Evolutionary conservation across 2,888 invertebrate species (phyloP), one percentile per base, ranked within the genome.

Genomic region (Athrips mouffetella): DNA sequence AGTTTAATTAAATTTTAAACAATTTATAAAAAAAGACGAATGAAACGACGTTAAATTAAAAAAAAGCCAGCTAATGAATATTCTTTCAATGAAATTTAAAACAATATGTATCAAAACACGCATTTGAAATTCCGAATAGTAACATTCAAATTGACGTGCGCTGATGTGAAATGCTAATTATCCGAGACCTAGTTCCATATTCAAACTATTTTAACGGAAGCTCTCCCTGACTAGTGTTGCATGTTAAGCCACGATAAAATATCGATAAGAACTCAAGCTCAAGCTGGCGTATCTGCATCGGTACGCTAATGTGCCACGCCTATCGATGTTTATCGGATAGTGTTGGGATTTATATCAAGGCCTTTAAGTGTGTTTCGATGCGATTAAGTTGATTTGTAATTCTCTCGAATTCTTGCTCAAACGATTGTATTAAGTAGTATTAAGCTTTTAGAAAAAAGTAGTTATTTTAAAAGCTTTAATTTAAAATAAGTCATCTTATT

Each of bases 281-380:
- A 62, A 56, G 59, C 70, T 74, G 71, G 70, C 70, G 59, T 63
- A 63, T 58, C 72, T 40, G 25, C 40, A 25, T 40, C 40, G 35
- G 11, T 15, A 3, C 15, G 15, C 40, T 40, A 60, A 63, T 62
- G 57, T 51, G 51, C 46, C 55, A 53, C 62, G 63, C 55, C 54
- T 42, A 48, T 49, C 50, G 47, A 58, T 53, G 62, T 64, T 60
- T 62, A 63, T 61, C 60, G 60, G 58, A 15, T 40, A 40, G 40
- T 40, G 40, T 15, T 40, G 40, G 8, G 25, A 23, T 25, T 25
- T 18, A 40, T 40, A 21, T 21, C 37, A 18, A 4, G 21, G 21
- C n/a, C n/a, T 37, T 37, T 37, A 4, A 20, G 7, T 8, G 20
- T 21, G 11, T 20, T 20, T 37, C 21, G 1, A 5, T 37, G n/a